These are phyloP conservation scores for Notarius quadriscutis DNA, from an alignment of 2,113 vertebrate species.

Conservation along the genomic window DNA sequence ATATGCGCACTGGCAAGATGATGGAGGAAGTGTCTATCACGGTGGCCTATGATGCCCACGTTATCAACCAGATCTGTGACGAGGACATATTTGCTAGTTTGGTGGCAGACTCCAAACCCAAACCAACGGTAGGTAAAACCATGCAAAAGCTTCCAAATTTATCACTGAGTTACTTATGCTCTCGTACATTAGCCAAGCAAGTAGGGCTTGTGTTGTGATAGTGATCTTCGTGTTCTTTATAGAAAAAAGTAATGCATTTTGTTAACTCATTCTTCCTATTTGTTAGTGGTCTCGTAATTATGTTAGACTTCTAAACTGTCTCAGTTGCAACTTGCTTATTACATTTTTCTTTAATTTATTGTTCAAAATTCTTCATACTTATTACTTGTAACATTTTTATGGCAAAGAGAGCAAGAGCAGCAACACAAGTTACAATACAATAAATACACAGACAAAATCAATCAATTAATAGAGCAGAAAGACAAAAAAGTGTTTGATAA, in stretches of 20 bases:
- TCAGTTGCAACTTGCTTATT: background rate
- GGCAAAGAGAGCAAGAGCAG: background rate
- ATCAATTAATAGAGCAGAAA: background rate
- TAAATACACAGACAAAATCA: background rate
- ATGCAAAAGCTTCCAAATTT: background rate
- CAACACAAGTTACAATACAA: background rate
- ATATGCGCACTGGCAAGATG: conserved; percentile 75
- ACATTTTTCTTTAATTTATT: background rate
- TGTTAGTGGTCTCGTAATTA: background rate
- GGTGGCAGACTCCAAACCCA: conserved; percentile 89
- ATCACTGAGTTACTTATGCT: background rate
- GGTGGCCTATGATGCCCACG: conserved; percentile 93
- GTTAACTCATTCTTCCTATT: background rate
- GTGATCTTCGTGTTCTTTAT: background rate
- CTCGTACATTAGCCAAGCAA: background rate
- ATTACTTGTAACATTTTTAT: background rate
- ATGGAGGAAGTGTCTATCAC: conserved; percentile 97
- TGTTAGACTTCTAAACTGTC: conserved; percentile 5
- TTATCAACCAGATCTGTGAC: conserved; percentile 86
- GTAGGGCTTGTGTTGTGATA: background rate
- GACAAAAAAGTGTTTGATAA: background rate
- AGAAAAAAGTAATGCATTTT: background rate
- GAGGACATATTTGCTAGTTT: conserved; percentile 87
- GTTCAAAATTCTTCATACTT: background rate
- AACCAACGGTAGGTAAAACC: conserved; percentile 82